Percentiles rank a stretch among this genome's conserved stretches.
Evolutionary conservation across 2,888 invertebrate genomes (phyloP).

Genomic region (Drosophila tripunctata): DNA sequence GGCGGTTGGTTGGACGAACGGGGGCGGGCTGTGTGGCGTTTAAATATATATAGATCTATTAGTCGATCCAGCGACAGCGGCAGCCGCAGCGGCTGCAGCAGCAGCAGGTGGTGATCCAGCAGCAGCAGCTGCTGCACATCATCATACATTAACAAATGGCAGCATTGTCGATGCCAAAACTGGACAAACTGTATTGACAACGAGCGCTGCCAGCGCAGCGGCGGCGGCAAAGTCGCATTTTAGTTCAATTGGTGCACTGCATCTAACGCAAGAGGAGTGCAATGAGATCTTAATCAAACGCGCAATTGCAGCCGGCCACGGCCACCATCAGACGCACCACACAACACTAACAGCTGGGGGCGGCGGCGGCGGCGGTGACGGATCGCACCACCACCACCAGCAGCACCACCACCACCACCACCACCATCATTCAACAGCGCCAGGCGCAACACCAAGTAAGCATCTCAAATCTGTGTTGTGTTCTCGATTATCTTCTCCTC

Average conservation of each 20-base stretch:
- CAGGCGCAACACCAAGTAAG: constrained; percentile 82
- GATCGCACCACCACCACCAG: constrained; percentile 65
- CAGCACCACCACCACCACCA: constrained; percentile 76
- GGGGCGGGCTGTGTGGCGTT: constrained; percentile 70
- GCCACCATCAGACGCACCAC: constrained; percentile 86
- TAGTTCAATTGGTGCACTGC: constrained; percentile 89
- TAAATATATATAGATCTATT: constrained; percentile 83
- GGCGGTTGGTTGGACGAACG: no score
- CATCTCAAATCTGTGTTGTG: constrained; percentile 79
- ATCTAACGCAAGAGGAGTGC: constrained; percentile 91
- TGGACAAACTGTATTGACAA: constrained; percentile 83
- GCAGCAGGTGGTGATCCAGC: constrained; percentile 60
- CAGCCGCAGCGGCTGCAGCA: constrained; percentile 66
- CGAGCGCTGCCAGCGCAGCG: no score
- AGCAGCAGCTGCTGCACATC: constrained; percentile 54
- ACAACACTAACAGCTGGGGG: constrained; percentile 83
- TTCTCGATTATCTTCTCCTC: constrained; percentile 36
- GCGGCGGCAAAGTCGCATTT: constrained; percentile 86
- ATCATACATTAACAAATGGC: constrained; percentile 83
- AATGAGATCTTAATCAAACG: constrained; percentile 91
- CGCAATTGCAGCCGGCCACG: constrained; percentile 88
- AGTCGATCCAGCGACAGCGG: constrained; percentile 82
- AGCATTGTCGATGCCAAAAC: constrained; percentile 84
- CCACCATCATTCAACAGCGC: constrained; percentile 65
- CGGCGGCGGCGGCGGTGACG: no score